Base-by-base conservation (phyloP, 1,140 invertebrate species). In the Habropoda laboriosa region DNA sequence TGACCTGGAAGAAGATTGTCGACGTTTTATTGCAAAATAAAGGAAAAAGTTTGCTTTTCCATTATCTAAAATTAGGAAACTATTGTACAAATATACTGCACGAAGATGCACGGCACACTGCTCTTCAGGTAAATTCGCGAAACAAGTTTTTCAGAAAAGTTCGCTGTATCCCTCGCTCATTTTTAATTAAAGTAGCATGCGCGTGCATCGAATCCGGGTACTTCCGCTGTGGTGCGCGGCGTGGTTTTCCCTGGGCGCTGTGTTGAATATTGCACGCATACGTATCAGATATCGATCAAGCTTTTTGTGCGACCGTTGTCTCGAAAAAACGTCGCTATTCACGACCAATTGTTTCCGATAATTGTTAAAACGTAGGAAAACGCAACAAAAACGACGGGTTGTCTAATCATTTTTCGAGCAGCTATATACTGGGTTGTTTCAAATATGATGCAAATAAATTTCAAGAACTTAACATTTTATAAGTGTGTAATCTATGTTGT, bases 201-300 rank as follows among this genome's bases (percentile, higher is more conserved):
- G 1, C 27, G 10, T 40, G 45, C n/a, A 13, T 27, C 21, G 21
- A 61, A 60, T 38, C 27, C 21, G 21, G 42, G 10, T n/a, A 74
- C 58, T 63, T 64, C 42, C 58, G 57, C 32, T 51, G 40, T 32
- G 32, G 35, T 24, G 53, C 72, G 18, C 38, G 32, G 27, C 13
- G 24, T 24, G n/a, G 58, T 51, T 64, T 27, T 64, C n/a, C n/a
- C 16, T 24, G 40, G 47, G 42, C 24, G 64, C 35, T 5, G 45
- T 38, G 35, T 40, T 74, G 18, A 74, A 74, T 74, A 74, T 64
- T 64, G 45, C 58, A 74, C 24, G 32, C 21, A 30, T 32, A 35
- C 42, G 57, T 45, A 45, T 61, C 30, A 18, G 13, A 30, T 64
- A 74, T 74, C 35, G 72, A 64, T 64, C 32, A 51, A 51, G 63